Percentiles rank a stretch among this genome's conserved stretches.
Conservation (phyloP, 1,140 invertebrate species). For the Megathymus violae region DNA sequence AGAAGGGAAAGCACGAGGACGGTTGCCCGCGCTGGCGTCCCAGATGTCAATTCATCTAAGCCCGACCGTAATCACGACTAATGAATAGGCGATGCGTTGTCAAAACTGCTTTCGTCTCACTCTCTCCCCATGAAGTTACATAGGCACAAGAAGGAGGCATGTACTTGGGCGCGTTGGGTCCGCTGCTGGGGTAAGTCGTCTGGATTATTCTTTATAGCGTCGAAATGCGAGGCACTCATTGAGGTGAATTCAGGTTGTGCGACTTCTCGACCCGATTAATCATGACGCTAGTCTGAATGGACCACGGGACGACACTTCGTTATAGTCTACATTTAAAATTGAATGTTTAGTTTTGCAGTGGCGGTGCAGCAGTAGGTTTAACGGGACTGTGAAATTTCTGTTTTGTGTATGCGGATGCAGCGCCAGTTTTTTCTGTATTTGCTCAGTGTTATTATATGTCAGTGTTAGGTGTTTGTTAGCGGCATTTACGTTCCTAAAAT, state of each 20-base stretch:
- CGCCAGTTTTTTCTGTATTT: too few species aligned
- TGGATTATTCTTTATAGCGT: constrained; percentile 79
- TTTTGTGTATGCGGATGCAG: not conserved
- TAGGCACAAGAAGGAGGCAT: constrained; percentile 58
- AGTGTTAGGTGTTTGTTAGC: not conserved
- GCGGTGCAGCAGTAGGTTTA: not conserved
- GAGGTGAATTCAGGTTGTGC: constrained; percentile 75
- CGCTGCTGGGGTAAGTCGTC: constrained; percentile 57
- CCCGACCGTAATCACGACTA: constrained; percentile 73
- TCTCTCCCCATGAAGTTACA: constrained; percentile 47
- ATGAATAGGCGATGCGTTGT: constrained; percentile 76
- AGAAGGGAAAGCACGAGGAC: constrained; percentile 67
- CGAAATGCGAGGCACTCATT: constrained; percentile 75
- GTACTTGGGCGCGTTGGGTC: constrained; percentile 56
- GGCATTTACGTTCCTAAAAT: not conserved
- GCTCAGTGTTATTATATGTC: not conserved
- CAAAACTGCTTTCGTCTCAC: constrained; percentile 63
- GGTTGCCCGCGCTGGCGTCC: constrained; percentile 60
- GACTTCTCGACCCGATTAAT: constrained; percentile 75
- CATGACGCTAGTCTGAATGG: constrained; percentile 64
- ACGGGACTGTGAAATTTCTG: constrained; percentile 13
- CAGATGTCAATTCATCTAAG: constrained; percentile 78
- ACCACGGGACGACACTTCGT: constrained; percentile 53
- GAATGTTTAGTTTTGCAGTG: not conserved
- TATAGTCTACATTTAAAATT: constrained; percentile 38